Base-by-base conservation (phyloP, 2,113 vertebrate species). In the Casuarius casuarius region DNA sequence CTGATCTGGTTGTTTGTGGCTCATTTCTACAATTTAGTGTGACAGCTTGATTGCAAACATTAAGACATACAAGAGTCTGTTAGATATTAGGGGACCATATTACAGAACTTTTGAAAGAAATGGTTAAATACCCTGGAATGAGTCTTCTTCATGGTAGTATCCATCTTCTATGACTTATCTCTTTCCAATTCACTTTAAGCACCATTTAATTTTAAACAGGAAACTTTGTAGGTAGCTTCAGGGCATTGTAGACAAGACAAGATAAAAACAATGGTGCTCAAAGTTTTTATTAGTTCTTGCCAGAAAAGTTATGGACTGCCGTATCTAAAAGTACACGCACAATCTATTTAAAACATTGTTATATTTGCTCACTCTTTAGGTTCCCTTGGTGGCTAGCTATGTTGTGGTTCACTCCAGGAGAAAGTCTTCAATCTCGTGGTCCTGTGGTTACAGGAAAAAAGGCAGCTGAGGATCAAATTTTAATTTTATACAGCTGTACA, bases 381-480 rank as follows among this genome's bases (percentile, higher is more conserved):
- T 71, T 90, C 67, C n/a, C 67, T 52, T 68, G 66, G 66, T 81
- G 71, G n/a, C 59, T 87, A 31, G 63, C 87, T 52, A 2, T n/a
- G 49, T 49, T 86, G 75, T 83, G 87, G 78, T 79, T 67, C 59
- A 73, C 54, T 22, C 70, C 72, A 94, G 75, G 49, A 92, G 63
- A 54, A 77, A 93, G 8, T 40, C 91, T 85, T 90, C 94, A 95
- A 77, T 95, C 68, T 80, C 80, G 71, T 77, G 74, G 81, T 67
- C 78, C 66, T 88, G 92, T 58, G 90, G 93, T 80, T 74, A 56
- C 62, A 94, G 63, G 42, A 80, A 67, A 93, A 25, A 94, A 88
- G 21, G 90, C 79, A 77, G 59, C 42, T 0, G 0, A 86, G 65
- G 72, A 87, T 74, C 75, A 86, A 31, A 63, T 95, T 88, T 90